Percentiles rank a stretch among this genome's conserved stretches.
Evolutionary conservation across 2,797 vertebrate species (phyloP).

Genomic region (Acridotheres tristis): DNA sequence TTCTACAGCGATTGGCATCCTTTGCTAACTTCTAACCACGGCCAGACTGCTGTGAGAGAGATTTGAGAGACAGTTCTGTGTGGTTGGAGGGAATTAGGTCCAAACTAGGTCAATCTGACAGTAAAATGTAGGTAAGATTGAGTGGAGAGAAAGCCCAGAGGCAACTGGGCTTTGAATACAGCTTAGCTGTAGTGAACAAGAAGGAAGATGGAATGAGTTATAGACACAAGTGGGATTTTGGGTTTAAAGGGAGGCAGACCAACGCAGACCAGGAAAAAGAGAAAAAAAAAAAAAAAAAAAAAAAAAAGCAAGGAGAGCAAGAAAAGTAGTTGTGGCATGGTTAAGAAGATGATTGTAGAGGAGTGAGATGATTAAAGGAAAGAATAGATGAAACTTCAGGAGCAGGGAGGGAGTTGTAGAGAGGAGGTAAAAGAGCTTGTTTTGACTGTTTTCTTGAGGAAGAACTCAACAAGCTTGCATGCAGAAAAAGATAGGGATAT

Average conservation of each 20-base stretch:
- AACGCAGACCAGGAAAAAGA: neutral
- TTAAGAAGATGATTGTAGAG: neutral
- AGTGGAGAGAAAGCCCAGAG: neutral
- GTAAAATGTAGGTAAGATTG: neutral
- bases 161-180: neutral
- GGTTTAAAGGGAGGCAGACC: neutral
- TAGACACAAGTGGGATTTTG: neutral
- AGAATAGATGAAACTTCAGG: neutral
- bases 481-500: neutral
- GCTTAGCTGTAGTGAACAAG: neutral
- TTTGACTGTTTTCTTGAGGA: neutral
- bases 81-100: neutral
- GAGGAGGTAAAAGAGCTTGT: neutral
- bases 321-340: neutral
- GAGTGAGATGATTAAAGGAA: neutral
- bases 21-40: neutral
- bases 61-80: neutral
- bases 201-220: neutral
- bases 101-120: neutral
- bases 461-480: neutral
- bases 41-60: neutral
- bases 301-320: neutral
- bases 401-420: neutral
- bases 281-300: neutral
- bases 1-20: neutral